phyloP scores from a whole-genome alignment of 2,113 vertebrate species.

The Dunckerocampus dactyliophorus region DNA sequence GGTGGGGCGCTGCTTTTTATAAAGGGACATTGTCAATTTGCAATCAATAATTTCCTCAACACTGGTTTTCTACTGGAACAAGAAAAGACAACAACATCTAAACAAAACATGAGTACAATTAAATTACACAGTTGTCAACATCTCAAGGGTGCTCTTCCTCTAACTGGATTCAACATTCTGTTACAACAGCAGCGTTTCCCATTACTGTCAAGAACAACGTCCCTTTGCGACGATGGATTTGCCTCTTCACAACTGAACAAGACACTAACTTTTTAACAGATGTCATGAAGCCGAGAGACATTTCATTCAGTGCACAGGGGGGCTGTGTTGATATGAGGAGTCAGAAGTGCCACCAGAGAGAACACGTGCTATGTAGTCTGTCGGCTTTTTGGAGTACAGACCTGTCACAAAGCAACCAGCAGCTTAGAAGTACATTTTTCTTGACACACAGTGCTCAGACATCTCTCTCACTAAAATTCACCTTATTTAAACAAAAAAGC shows the following conservation, averaged over 20 bases:
- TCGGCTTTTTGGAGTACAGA: slow-evolving; percentile 41
- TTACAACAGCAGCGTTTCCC: slow-evolving; percentile 49
- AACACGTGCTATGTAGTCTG: slow-evolving; percentile 44
- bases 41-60: not conserved
- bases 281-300: slow-evolving; percentile 66
- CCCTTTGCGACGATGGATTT: slow-evolving; percentile 57
- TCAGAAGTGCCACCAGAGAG: slow-evolving; percentile 47
- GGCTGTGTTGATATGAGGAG: slow-evolving; percentile 56
- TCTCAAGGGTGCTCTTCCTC: slow-evolving; percentile 39
- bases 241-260: slow-evolving; percentile 59
- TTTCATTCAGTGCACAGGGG: slow-evolving; percentile 61
- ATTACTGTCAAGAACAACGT: slow-evolving; percentile 55
- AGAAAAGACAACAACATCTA: not conserved
- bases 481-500: slow-evolving; percentile 30
- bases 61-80: slow-evolving; percentile 13
- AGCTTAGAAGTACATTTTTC: slow-evolving; percentile 41
- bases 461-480: slow-evolving; percentile 25
- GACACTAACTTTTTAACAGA: slow-evolving; percentile 68
- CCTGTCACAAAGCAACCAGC: slow-evolving; percentile 48
- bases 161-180: slow-evolving; percentile 45
- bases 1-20: not conserved
- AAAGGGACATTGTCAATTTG: too few relatives aligned
- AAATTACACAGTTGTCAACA: slow-evolving; percentile 34
- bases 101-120: slow-evolving; percentile 25
- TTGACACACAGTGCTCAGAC: slow-evolving; percentile 51